These are phyloP conservation scores for Crypturellus undulatus DNA, from an alignment of 2,113 vertebrate genomes.

Conservation along the genomic window DNA sequence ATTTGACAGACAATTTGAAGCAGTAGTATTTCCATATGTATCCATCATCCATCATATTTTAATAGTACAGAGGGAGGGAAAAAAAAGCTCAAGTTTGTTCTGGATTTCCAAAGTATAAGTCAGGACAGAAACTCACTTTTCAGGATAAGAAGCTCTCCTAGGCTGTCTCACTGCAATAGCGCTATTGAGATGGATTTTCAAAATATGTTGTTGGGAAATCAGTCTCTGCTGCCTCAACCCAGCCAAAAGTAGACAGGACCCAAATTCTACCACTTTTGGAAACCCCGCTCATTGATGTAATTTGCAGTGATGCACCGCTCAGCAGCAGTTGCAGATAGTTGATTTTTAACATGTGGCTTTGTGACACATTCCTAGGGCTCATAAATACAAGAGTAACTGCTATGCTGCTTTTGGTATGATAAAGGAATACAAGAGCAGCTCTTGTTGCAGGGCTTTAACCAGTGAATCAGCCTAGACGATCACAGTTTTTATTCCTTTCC, in stretches of 20 bases:
- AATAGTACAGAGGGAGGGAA: neutral
- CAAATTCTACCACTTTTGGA: neutral
- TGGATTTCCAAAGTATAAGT: neutral
- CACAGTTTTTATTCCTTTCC: neutral
- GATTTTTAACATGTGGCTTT: neutral
- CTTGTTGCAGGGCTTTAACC: neutral
- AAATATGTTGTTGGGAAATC: neutral
- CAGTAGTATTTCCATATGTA: neutral
- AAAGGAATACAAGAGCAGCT: neutral
- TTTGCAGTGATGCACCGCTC: neutral
- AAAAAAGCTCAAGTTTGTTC: neutral
- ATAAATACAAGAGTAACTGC: neutral
- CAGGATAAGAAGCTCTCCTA: neutral
- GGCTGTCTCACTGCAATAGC: neutral
- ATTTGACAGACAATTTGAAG: accelerated
- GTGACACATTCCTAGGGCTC: neutral
- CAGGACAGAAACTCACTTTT: neutral
- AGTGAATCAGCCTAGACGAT: neutral
- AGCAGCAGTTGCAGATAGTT: neutral
- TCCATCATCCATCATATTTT: neutral
- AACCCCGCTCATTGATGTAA: neutral
- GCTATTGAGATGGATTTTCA: neutral
- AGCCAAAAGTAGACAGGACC: neutral
- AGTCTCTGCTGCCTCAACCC: neutral
- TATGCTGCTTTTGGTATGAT: neutral